phyloP scores from a whole-genome alignment of 2,113 vertebrate species.

The Willisornis vidua region DNA sequence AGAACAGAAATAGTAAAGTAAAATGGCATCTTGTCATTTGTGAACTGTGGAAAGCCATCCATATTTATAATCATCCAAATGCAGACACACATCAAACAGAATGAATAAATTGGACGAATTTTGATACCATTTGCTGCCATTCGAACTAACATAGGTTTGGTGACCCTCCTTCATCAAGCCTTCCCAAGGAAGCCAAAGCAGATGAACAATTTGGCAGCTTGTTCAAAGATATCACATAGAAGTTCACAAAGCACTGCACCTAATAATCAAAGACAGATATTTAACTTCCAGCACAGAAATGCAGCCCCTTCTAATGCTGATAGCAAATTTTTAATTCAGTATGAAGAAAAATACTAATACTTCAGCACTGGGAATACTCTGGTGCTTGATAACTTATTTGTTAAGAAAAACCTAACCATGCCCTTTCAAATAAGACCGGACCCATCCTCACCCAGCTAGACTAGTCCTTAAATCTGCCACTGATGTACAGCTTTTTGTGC shows the following conservation, averaged over 20 bases:
- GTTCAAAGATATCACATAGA: conserved; percentile 11
- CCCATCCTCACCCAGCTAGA: not conserved
- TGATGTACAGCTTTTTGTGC: not conserved
- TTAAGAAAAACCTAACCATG: conserved; percentile 13
- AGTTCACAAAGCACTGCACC: not conserved
- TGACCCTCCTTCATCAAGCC: not conserved
- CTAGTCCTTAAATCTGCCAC: not conserved
- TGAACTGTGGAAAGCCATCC: not conserved
- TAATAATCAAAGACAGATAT: not conserved
- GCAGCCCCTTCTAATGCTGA: not conserved
- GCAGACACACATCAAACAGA: not conserved
- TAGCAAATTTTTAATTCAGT: not conserved
- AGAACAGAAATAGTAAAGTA: not conserved
- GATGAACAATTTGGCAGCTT: conserved; percentile 5
- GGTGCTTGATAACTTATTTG: not conserved
- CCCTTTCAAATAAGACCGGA: not conserved
- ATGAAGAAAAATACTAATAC: not conserved
- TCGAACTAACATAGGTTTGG: not conserved
- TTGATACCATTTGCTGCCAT: not conserved
- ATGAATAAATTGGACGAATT: conserved; percentile 1
- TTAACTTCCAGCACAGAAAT: not conserved
- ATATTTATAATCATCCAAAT: not conserved
- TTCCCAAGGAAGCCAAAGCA: conserved; percentile 5
- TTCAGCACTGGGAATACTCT: conserved; percentile 35
- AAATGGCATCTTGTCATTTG: not conserved